phyloP scores from a whole-genome alignment of 1,140 invertebrate species.

The Penaeus chinensis region DNA sequence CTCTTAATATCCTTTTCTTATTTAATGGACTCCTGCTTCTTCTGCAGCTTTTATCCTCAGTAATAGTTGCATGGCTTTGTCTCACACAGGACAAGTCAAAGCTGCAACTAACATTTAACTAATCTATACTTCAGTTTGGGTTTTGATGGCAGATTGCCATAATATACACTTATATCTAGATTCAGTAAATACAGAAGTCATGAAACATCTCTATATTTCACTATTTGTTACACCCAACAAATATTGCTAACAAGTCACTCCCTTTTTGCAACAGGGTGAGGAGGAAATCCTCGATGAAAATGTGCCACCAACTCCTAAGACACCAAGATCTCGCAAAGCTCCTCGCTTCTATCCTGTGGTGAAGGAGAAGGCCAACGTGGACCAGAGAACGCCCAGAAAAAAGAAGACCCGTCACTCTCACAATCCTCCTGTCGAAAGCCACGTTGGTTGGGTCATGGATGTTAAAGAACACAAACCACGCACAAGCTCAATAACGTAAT shows the following conservation, averaged over 20 bases:
- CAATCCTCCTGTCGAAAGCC: slow-evolving; percentile 88
- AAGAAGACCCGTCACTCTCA: slow-evolving; percentile 91
- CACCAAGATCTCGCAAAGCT: slow-evolving; percentile 66
- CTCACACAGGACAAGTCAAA: no score
- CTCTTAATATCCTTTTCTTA: no score
- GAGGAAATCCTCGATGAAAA: slow-evolving; percentile 49
- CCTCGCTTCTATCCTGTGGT: slow-evolving; percentile 94
- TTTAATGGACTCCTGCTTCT: no score
- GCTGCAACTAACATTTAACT: no score
- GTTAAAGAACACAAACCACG: slow-evolving; percentile 77
- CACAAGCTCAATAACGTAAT: slow-evolving; percentile 51
- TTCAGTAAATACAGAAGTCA: neutral
- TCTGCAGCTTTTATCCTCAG: no score
- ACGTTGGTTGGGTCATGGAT: slow-evolving; percentile 98
- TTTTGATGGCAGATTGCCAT: no score
- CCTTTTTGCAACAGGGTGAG: slow-evolving; percentile 36
- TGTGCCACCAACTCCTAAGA: slow-evolving; percentile 65
- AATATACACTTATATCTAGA: neutral
- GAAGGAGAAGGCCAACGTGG: slow-evolving; percentile 77
- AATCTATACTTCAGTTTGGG: no score
- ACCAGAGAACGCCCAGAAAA: slow-evolving; percentile 79
- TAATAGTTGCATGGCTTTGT: no score
- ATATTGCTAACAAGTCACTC: neutral
- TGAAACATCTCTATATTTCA: neutral
- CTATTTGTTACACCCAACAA: neutral